A percentile compares a stretch with the other conserved stretches of the same genome.
Conservation (phyloP, 1,140 invertebrate genomes). For the Paraescarpia echinospica region DNA sequence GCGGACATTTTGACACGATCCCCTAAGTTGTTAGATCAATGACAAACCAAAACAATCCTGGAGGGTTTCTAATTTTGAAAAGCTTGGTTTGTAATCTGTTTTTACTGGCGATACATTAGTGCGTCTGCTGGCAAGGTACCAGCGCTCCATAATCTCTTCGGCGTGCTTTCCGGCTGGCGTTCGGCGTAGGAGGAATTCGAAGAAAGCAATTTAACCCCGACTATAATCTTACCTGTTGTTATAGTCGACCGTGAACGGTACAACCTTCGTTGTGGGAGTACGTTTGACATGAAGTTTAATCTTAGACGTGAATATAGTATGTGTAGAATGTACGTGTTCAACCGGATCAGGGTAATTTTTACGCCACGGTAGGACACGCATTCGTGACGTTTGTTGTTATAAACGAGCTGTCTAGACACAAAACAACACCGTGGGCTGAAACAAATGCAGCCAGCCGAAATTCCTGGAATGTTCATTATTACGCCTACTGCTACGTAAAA, state of each 20-base stretch:
- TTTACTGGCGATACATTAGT: neutral
- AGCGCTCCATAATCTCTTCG: neutral
- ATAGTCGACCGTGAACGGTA: neutral
- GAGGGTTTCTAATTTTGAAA: too few species aligned
- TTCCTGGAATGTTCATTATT: neutral
- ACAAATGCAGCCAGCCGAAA: neutral
- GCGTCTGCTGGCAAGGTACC: neutral
- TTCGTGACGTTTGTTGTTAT: neutral
- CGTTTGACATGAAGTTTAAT: neutral
- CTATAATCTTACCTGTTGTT: neutral
- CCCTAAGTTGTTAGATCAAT: neutral
- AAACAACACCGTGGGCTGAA: neutral
- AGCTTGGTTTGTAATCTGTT: neutral
- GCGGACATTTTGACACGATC: neutral
- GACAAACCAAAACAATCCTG: neutral
- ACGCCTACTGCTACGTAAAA: neutral
- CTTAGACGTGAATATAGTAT: neutral
- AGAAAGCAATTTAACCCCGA: neutral
- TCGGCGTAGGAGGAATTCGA: neutral
- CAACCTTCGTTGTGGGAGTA: neutral
- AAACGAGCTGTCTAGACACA: neutral
- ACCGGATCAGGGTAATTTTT: neutral
- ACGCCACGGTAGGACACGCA: too few species aligned
- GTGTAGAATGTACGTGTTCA: neutral
- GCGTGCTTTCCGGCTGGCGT: neutral